Base-by-base conservation (phyloP, 1,140 invertebrate species). In the Scaptomyza graminum region DNA sequence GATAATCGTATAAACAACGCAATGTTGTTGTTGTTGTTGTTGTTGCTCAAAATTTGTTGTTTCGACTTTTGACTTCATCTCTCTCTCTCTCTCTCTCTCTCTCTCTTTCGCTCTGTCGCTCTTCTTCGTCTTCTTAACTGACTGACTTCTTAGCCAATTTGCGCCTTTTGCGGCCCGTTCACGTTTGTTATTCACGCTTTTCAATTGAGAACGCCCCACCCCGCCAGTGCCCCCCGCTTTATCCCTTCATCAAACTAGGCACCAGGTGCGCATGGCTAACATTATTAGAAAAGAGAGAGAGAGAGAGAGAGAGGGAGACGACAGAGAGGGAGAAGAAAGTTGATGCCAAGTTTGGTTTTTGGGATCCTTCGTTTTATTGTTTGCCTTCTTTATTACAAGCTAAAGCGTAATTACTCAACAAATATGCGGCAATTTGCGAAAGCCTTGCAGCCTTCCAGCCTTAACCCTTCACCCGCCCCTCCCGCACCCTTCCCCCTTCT, bases 401-500 rank as follows among this genome's bases (percentile, higher is more conserved):
- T 87, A 83, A 87, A 88, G 83, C 83, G 83, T 87, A 87, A 87
- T 87, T 87, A 87, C 83, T 87, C 83, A 87, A 87, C 83, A 87
- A 87, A 87, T 87, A 88, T 87, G 83, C 83, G 67, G 83, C 83
- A 87, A 87, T 87, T 87, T 87, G 82, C 67, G 84, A 12, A 7
- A 70, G 81, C 81, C 80, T 66, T 65, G 46, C 28, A 69, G 41
- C 43, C 46, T 13, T 54, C 11, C 11, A n/a, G n/a, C n/a, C n/a
- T n/a, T n/a, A n/a, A n/a, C n/a, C 22, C 22, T 5, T 12, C n/a
- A 18, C 28, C 13, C 13, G 16, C 28, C 37, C 0, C 31, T 22
- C n/a, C n/a, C n/a, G n/a, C n/a, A n/a, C n/a, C n/a, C n/a, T n/a
- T 57, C 37, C 18, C 9, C 12, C 15, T 9, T 11, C 16, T 51